Base-by-base conservation (phyloP, 2,797 vertebrate genomes). In the Pitangus sulphuratus region DNA sequence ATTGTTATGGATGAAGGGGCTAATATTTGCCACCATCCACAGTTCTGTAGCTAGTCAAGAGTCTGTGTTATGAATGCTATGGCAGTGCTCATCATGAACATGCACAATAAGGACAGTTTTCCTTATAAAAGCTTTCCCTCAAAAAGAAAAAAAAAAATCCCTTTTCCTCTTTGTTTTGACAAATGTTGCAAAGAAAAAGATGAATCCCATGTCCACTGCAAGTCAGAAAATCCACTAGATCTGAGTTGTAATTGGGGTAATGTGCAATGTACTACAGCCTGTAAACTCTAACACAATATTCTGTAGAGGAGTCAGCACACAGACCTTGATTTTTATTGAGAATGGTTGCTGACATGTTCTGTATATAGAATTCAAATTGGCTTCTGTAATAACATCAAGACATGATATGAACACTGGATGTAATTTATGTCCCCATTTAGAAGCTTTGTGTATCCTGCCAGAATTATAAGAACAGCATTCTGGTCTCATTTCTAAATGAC, bases 381-480 rank as follows among this genome's bases (percentile, higher is more conserved):
- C 66, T 97, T 96, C 87, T 91, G 35, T 94, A 96, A 96, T 86
- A 97, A 78, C 70, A 97, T 88, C 78, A 96, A 85, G 72, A 74
- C 56, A 72, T 39, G 78, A n/a, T 86, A 90, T 8, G 21, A 96
- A 92, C 58, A 71, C 30, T 39, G 58, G 57, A 81, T 94, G 48
- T 84, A 96, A 95, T 97, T 97, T 95, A 97, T 31, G 22, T 90
- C n/a, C 47, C 68, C 75, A 86, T 93, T 97, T 95, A 96, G 74
- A 95, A 79, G 84, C 31, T 77, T 50, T 86, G 71, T 91, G 25
- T 85, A 84, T 95, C 95, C 84, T 87, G 62, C 22, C 87, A 85
- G 88, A 95, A 90, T 92, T 88, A 80, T 45, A 95, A 61, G 80
- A 96, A 91, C 44, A 94, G 78, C 72, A 95, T 95, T 95, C 69